Evolutionary conservation across 2,888 invertebrate genomes (phyloP).

Genomic region (Helleia helle): DNA sequence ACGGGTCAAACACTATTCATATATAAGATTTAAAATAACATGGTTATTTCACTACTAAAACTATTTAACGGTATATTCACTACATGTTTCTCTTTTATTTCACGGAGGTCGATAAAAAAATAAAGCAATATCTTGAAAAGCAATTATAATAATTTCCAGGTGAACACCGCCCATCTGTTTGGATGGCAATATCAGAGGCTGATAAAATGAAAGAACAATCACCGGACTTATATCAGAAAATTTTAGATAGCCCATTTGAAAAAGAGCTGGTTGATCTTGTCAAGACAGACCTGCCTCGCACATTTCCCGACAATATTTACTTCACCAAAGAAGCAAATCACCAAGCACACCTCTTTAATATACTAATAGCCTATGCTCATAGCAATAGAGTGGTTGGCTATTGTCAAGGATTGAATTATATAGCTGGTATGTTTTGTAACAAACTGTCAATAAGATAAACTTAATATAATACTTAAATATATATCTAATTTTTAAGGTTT

Average conservation of each 20-base stretch:
- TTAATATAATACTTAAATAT: background rate
- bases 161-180: conserved; percentile 80
- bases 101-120: no score
- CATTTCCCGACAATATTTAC: conserved; percentile 96
- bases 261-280: conserved; percentile 85
- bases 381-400: conserved; percentile 92
- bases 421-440: conserved; percentile 75
- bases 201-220: conserved; percentile 77
- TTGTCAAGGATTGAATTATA: conserved; percentile 96
- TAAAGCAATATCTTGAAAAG: no score
- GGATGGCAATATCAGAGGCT: conserved; percentile 91
- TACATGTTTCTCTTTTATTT: no score
- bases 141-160: conserved; percentile 33
- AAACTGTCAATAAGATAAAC: conserved; percentile 6
- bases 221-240: conserved; percentile 78
- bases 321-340: conserved; percentile 85
- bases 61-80: no score
- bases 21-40: no score
- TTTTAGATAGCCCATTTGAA: conserved; percentile 80
- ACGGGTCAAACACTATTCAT: no score
- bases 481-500: conserved; percentile 67
- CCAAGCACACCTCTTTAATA: conserved; percentile 85
- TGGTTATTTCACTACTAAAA: no score
- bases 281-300: conserved; percentile 91
- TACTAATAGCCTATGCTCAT: conserved; percentile 91